phyloP scores from a whole-genome alignment of 2,113 vertebrate genomes.

The Protomyctophum bolini region DNA sequence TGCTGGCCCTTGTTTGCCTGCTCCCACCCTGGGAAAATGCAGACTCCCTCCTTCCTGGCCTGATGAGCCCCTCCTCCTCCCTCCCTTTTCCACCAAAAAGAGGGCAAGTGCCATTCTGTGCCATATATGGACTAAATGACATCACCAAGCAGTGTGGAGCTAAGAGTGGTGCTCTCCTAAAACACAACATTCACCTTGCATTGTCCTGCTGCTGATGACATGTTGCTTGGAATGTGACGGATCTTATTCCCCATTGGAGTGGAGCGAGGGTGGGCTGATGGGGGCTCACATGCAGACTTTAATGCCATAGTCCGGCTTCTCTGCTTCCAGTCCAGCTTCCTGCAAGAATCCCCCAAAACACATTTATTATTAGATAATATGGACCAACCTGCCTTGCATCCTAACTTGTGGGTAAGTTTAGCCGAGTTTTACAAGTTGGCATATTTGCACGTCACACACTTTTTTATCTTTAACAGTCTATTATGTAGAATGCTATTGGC shows the following conservation, averaged over 20 bases:
- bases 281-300: slow-evolving; percentile 49
- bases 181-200: slow-evolving; percentile 83
- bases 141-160: slow-evolving; percentile 72
- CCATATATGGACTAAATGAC: slow-evolving; percentile 80
- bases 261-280: slow-evolving; percentile 30
- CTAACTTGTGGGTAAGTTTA: slow-evolving; percentile 76
- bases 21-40: neutral
- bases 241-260: slow-evolving; percentile 58
- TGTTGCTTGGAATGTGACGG: slow-evolving; percentile 79
- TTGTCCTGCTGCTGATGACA: slow-evolving; percentile 78
- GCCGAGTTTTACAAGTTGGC: slow-evolving; percentile 5
- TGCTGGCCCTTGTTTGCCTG: neutral
- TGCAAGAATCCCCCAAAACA: slow-evolving; percentile 17
- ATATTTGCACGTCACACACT: neutral
- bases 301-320: slow-evolving; percentile 10
- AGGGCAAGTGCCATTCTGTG: slow-evolving; percentile 79
- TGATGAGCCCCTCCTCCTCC: slow-evolving; percentile 71
- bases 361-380: slow-evolving; percentile 39
- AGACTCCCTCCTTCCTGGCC: slow-evolving; percentile 25
- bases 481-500: neutral
- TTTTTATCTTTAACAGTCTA: neutral
- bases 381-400: slow-evolving; percentile 63
- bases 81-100: slow-evolving; percentile 71
- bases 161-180: slow-evolving; percentile 69
- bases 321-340: slow-evolving; percentile 20